phyloP scores from a whole-genome alignment of 1,140 invertebrate species.

The Pollicipes pollicipes region DNA sequence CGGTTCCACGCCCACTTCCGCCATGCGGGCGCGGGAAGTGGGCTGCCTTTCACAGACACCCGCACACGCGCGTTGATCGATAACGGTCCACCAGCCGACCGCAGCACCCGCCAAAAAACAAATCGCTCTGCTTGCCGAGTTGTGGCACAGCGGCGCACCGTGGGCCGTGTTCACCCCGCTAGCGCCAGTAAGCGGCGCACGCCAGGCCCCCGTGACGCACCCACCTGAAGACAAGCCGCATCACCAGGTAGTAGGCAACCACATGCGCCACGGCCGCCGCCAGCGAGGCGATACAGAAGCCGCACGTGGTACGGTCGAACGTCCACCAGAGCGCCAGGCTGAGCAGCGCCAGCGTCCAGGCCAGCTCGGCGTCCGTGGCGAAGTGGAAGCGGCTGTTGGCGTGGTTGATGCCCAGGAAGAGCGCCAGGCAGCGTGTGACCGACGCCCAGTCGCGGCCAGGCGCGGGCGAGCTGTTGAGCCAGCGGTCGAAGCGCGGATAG shows the following conservation, averaged over 20 bases:
- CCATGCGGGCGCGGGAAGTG: too few species aligned
- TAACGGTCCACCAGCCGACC: too few species aligned
- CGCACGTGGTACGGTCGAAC: conserved; percentile 29
- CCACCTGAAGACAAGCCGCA: not conserved
- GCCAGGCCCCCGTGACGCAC: too few species aligned
- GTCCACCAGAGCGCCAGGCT: conserved; percentile 31
- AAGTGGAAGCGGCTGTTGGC: conserved; percentile 32
- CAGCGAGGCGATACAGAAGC: conserved; percentile 20
- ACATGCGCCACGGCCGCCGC: not conserved
- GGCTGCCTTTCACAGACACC: too few species aligned
- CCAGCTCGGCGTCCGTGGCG: conserved; percentile 29
- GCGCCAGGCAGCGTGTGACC: conserved; percentile 31
- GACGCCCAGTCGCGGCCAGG: conserved; percentile 28
- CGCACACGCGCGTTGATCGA: too few species aligned
- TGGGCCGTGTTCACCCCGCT: too few species aligned
- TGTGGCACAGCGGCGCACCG: too few species aligned
- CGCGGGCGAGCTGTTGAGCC: not conserved
- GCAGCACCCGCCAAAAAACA: too few species aligned
- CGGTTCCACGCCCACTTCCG: too few species aligned
- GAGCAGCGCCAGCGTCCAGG: conserved; percentile 27
- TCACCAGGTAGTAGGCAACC: not conserved
- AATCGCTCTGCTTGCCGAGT: too few species aligned
- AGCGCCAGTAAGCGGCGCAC: too few species aligned
- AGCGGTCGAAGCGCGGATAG: not conserved
- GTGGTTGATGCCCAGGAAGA: conserved; percentile 34